Evolutionary conservation across 2,797 vertebrate species (phyloP).

Genomic region (Eulemur coronatus): DNA sequence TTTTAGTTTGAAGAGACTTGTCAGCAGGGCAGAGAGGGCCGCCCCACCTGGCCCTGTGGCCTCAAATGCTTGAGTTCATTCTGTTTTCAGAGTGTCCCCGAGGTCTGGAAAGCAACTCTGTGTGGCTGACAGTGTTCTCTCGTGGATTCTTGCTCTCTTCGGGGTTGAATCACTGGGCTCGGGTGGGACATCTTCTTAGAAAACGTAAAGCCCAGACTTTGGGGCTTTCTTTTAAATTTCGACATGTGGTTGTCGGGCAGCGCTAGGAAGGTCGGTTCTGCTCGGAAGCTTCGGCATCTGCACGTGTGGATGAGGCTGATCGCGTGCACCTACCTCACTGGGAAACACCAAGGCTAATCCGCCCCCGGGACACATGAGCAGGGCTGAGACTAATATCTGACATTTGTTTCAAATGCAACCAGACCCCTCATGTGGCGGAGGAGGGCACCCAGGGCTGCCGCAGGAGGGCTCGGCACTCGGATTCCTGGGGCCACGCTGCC

Average conservation of each 20-base stretch:
- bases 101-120: neutral
- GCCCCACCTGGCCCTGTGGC: neutral
- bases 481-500: neutral
- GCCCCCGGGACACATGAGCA: neutral
- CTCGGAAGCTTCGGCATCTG: neutral
- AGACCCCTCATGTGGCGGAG: neutral
- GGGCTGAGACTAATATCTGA: neutral
- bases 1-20: slow-evolving; percentile 79
- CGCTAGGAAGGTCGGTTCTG: neutral
- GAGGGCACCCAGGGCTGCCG: neutral
- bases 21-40: slow-evolving; percentile 68
- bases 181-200: neutral
- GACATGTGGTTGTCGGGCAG: neutral
- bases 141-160: neutral
- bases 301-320: neutral
- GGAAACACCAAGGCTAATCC: neutral
- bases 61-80: slow-evolving; percentile 66
- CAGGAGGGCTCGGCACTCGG: neutral
- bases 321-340: slow-evolving; percentile 50
- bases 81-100: neutral
- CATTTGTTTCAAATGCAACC: neutral
- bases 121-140: neutral
- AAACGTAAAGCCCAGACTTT: neutral
- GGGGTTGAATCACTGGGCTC: neutral
- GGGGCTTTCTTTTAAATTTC: neutral